phyloP scores from a whole-genome alignment of 2,888 invertebrate species.

The Pseudococcus jackbeardsleyi region DNA sequence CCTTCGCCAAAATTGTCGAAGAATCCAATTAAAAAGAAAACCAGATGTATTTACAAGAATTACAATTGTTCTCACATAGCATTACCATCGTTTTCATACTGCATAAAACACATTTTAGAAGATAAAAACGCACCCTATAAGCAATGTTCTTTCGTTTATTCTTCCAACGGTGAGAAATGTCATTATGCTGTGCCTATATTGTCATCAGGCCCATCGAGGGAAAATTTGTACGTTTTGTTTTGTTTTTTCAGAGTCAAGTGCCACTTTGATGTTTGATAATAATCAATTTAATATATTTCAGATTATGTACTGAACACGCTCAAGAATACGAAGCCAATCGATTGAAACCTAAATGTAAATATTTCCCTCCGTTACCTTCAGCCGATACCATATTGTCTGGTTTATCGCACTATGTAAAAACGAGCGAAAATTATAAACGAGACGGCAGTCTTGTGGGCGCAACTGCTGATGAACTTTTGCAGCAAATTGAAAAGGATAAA shows the following conservation, averaged over 20 bases:
- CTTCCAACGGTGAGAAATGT: conserved; percentile 49
- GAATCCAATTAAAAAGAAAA: conserved; percentile 19
- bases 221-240: conserved; percentile 23
- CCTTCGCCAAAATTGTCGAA: conserved; percentile 5
- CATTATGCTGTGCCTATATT: conserved; percentile 28
- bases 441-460: conserved; percentile 57
- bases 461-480: conserved; percentile 60
- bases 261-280: no score
- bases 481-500: conserved; percentile 60
- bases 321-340: conserved; percentile 61
- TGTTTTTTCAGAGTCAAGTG: not conserved
- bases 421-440: conserved; percentile 51
- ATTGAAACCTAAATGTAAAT: conserved; percentile 59
- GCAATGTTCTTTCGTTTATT: conserved; percentile 59
- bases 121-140: conserved; percentile 55
- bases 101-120: conserved; percentile 56
- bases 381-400: conserved; percentile 57
- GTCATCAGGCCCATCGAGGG: not conserved
- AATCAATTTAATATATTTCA: not conserved
- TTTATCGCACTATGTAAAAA: conserved; percentile 61
- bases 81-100: conserved; percentile 54
- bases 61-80: conserved; percentile 57
- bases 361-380: conserved; percentile 45
- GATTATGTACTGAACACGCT: conserved; percentile 56
- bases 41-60: conserved; percentile 58